Conservation (phyloP, 37 sponge, comb jelly and placozoan species). For the Ianthella basta region DNA sequence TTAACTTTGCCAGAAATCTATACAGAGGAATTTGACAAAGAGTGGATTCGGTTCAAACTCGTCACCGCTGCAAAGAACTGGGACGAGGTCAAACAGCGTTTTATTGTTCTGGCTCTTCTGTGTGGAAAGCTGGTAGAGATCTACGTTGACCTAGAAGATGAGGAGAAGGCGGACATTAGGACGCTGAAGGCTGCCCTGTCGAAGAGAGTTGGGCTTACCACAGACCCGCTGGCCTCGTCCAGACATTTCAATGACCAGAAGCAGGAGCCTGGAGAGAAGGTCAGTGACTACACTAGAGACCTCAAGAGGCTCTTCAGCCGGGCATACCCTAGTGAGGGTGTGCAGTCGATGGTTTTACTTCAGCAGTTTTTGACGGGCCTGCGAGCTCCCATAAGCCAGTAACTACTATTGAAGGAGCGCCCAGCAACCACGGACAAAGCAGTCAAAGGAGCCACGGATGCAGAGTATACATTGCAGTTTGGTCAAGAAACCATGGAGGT, state of each 20-base stretch:
- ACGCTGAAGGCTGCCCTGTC: constrained; percentile 26
- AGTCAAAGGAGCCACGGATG: constrained; percentile 25
- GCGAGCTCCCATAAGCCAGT: constrained; percentile 24
- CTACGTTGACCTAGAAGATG: constrained; percentile 25
- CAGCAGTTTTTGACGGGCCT: constrained; percentile 51
- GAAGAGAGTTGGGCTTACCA: background rate
- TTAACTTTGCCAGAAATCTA: constrained; percentile 32
- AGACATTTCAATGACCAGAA: background rate
- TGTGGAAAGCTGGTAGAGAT: constrained; percentile 40
- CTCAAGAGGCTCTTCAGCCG: constrained; percentile 37
- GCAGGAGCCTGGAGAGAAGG: constrained; percentile 28
- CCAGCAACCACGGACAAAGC: constrained; percentile 36
- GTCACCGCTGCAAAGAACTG: constrained; percentile 49
- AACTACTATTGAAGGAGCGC: constrained; percentile 19
- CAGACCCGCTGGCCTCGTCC: constrained; percentile 31
- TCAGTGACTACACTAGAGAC: constrained; percentile 9
- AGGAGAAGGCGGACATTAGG: background rate
- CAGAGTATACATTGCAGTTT: constrained; percentile 28
- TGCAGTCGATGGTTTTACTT: constrained; percentile 25
- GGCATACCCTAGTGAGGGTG: constrained; percentile 38
- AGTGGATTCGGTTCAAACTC: constrained; percentile 46
- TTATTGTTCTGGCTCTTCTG: constrained; percentile 32
- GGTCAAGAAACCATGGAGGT: background rate
- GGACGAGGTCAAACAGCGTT: constrained; percentile 44
- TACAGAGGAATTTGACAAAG: constrained; percentile 25